Evolutionary conservation across 2,888 invertebrate genomes (phyloP).

Genomic region (Troides aeacus): DNA sequence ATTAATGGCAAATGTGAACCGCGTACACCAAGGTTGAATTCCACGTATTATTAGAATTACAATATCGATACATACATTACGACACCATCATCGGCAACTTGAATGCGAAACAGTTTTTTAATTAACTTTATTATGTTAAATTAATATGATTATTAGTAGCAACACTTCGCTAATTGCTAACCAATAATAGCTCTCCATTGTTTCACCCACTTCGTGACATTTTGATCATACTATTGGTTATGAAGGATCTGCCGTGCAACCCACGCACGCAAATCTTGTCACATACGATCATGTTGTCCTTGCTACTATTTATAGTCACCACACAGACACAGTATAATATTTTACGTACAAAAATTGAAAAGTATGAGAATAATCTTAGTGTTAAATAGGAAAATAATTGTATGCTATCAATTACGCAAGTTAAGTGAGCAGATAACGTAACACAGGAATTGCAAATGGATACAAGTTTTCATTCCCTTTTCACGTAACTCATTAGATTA

Average conservation of each 20-base stretch:
- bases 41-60: slow-evolving; percentile 26
- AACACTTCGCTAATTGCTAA: slow-evolving; percentile 48
- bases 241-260: slow-evolving; percentile 50
- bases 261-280: slow-evolving; percentile 46
- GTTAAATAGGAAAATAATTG: slow-evolving; percentile 21
- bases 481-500: background rate
- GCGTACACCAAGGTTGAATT: slow-evolving; percentile 58
- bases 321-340: background rate
- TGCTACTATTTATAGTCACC: slow-evolving; percentile 42
- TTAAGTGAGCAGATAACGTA: background rate
- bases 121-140: background rate
- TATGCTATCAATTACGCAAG: background rate
- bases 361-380: background rate
- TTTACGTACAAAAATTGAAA: background rate
- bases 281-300: slow-evolving; percentile 55
- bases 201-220: slow-evolving; percentile 46
- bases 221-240: slow-evolving; percentile 39
- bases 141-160: slow-evolving; percentile 40
- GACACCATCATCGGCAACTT: background rate
- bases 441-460: background rate
- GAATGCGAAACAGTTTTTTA: background rate
- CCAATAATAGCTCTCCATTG: slow-evolving; percentile 49
- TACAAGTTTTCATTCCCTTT: slow-evolving; percentile 22
- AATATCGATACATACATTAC: slow-evolving; percentile 25
- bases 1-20: slow-evolving; percentile 51